phyloP scores from a whole-genome alignment of 2,888 invertebrate genomes.

The Papilio protenor region DNA sequence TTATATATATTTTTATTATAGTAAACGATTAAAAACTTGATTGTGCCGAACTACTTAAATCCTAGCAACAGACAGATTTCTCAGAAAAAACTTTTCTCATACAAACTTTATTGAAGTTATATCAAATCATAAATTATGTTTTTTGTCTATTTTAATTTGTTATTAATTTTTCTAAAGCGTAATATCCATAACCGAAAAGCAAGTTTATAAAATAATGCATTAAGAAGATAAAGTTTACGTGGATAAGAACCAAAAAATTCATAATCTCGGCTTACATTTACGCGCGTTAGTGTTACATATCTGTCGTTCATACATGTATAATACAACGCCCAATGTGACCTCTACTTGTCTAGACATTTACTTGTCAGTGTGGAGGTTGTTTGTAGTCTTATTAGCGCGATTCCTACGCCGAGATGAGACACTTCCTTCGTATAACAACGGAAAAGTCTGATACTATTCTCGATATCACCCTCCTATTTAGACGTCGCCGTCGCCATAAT shows the following conservation, averaged over 20 bases:
- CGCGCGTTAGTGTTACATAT: not conserved
- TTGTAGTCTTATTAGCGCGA: constrained; percentile 14
- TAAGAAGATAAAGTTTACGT: too few relatives aligned
- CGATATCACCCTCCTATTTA: constrained; percentile 32
- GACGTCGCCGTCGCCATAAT: constrained; percentile 6
- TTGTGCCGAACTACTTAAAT: not conserved
- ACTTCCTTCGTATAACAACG: constrained; percentile 50
- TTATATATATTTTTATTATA: not conserved
- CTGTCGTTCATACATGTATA: not conserved
- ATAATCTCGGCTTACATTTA: too few relatives aligned
- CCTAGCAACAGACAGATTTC: too few relatives aligned
- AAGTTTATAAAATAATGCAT: too few relatives aligned
- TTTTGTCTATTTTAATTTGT: not conserved
- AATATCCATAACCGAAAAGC: too few relatives aligned
- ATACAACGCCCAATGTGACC: not conserved
- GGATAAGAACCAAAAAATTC: too few relatives aligned
- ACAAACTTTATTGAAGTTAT: too few relatives aligned
- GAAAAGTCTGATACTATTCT: constrained; percentile 44
- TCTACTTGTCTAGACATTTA: constrained; percentile 11
- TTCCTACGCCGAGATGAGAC: constrained; percentile 44
- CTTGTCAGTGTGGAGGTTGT: constrained; percentile 13
- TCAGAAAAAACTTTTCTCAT: too few relatives aligned
- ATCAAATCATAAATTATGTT: not conserved
- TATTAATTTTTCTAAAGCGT: too few relatives aligned
- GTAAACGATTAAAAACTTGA: not conserved